Base-by-base conservation (phyloP, 2,888 invertebrate species). In the Sesia apiformis region DNA sequence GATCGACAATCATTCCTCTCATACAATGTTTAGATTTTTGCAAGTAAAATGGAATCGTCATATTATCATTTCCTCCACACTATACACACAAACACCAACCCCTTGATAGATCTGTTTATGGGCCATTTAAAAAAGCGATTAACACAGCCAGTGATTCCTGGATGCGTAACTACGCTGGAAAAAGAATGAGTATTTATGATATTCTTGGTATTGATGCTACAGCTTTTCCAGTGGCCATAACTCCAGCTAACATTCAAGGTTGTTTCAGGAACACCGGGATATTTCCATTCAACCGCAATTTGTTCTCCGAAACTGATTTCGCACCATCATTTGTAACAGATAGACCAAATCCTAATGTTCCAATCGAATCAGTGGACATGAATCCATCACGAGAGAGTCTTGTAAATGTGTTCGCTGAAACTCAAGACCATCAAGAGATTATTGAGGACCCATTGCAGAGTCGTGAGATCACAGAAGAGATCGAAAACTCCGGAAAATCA, bases 51-150 rank as follows among this genome's bases (percentile, higher is more conserved):
- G 65, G 64, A 0, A 67, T 69, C 4, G 52, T 57, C 2, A 0
- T 69, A 39, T 54, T 70, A 0, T 66, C 66, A 1, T 70, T 70
- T 53, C 69, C 68, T 4, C 67, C 67, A 0, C 67, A 70, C 54
- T 68, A 64, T 53, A 64, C 67, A 0, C 67, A 70, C 57, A 67
- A 63, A 46, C 54, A 70, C 1, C 69, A 70, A 54, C 72, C 69
- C 0, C 8, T 72, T 0, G 67, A 70, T 54, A 39, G 63, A 39
- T 59, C 63, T 41, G 69, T 61, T 4, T 64, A 53, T 55, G 70
- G 69, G 3, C 69, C 69, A 0, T 56, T 70, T 0, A 72, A 73
- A 58, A 67, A 67, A 56, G 57, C 56, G 5, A 7, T 67, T 8
- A 70, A 68, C 52, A 39, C 61, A 4, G 56, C 66, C 0, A 59